Evolutionary conservation across 2,113 vertebrate species (phyloP), one percentile per base, ranked within the genome.

Genomic region (Scartelaos histophorus): DNA sequence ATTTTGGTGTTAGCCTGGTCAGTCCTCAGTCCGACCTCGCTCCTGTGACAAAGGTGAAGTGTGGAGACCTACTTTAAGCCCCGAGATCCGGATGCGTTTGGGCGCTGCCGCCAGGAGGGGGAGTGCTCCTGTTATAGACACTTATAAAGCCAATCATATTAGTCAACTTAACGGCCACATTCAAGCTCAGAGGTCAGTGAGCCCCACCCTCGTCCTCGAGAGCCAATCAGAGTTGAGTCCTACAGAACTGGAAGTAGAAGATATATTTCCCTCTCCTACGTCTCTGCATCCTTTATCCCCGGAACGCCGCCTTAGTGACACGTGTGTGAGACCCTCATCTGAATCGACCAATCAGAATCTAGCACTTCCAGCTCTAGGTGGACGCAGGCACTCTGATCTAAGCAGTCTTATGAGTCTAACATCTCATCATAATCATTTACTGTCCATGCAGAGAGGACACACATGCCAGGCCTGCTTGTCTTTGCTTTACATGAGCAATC

Each of bases 111-210:
- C 66, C 21, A 82, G 92, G 17, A 85, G 91, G 75, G 91, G 90
- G 82, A 93, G 92, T 80, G 84, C 92, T 69, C 90, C 92, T 13
- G 85, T 90, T 46, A 80, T 93, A 57, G 89, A 93, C 80, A 84
- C 74, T 54, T 81, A 71, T 17, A 77, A 79, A 15, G 83, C 82
- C 67, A 80, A 80, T 76, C 73, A 82, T 58, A 75, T 81, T 17
- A 60, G 82, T 76, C 76, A 82, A 51, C 70, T 90, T 22, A 78
- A 74, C 54, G 76, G 86, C 13, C 64, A 81, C 12, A 57, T 82
- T 74, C 80, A 70, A 15, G 73, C 67, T 29, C 79, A 16, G 46
- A 83, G 82, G 70, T 81, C 87, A 54, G 64, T 83, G 24, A 86
- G 77, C 47, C 85, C 86, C 15, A 80, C 61, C 68, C 73, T 68